A percentile compares a stretch with the other conserved stretches of the same genome.
Evolutionary conservation across 1,140 invertebrate species (phyloP).

Genomic region (Trachelipus rathkii): DNA sequence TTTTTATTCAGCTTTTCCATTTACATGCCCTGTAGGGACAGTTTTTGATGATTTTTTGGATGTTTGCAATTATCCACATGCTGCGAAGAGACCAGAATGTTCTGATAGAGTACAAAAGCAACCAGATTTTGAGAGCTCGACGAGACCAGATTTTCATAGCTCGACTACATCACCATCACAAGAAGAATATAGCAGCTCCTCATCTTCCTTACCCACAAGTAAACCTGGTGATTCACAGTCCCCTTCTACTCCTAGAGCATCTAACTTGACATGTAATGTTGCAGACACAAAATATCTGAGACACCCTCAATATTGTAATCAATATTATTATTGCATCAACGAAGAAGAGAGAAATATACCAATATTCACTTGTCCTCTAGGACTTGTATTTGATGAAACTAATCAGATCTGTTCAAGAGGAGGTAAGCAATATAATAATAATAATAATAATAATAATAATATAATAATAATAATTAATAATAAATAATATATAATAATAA

Average conservation of each 20-base stretch:
- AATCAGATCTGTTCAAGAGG: slow-evolving; percentile 32
- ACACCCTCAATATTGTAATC: not conserved
- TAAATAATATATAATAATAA: too few relatives aligned
- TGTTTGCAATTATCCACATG: slow-evolving; percentile 43
- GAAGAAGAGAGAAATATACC: slow-evolving; percentile 21
- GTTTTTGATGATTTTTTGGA: slow-evolving; percentile 51
- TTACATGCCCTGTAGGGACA: slow-evolving; percentile 50
- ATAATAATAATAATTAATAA: too few relatives aligned
- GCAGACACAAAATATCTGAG: not conserved
- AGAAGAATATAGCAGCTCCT: slow-evolving; percentile 2
- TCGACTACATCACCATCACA: not conserved
- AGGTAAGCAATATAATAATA: slow-evolving; percentile 25
- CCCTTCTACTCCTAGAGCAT: not conserved
- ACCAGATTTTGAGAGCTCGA: slow-evolving; percentile 24
- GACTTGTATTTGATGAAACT: slow-evolving; percentile 36
- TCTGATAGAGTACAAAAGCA: slow-evolving; percentile 19
- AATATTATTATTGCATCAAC: not conserved
- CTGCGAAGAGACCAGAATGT: slow-evolving; percentile 35
- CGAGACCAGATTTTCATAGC: slow-evolving; percentile 20
- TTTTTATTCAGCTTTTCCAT: slow-evolving; percentile 56
- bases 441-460: not conserved
- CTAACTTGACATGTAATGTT: not conserved
- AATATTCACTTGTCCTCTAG: slow-evolving; percentile 37
- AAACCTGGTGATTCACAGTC: not conserved
- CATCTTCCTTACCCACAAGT: too few relatives aligned